Base-by-base conservation (phyloP, 2,797 vertebrate genomes). In the Sibirionetta formosa region DNA sequence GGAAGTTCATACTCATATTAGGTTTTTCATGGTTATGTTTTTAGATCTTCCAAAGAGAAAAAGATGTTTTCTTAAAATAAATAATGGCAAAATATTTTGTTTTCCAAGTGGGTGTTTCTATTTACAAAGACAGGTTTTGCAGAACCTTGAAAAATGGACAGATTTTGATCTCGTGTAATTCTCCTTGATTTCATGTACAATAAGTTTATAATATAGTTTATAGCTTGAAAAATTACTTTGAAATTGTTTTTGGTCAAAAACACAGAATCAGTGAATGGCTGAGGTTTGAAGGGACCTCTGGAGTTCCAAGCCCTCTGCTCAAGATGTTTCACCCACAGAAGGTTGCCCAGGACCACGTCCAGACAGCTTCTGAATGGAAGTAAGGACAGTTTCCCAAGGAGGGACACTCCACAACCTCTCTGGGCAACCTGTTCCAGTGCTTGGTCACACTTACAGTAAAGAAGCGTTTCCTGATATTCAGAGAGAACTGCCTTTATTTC, bases 351-450 rank as follows among this genome's bases (percentile, higher is more conserved):
- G 29, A 36, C 57, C 22, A 22, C 2, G 4, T 40, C 40, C 22
- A 79, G 35, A 35, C 2, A 0, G 2, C 9, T 84, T 78, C 46
- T 58, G 36, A 51, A 48, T 48, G 48, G 23, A 24, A 50, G 7
- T 50, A 50, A 50, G 23, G 48, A 50, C 48, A 14, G 61, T 16
- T 44, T 15, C 60, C 18, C 2, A 26, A 48, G 77, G 15, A 46
- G 2, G 19, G 20, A 71, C 5, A 29, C 8, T 56, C 31, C 13
- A 26, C n/a, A 63, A 1, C 1, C 3, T 82, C 24, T 6, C 38
- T 50, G 36, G 22, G 14, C 36, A 58, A 22, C 16, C 17, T 77
- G 27, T 50, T 31, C 2, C 27, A 8, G 20, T 50, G 18, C 3
- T 84, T 0, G 1, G 9, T 60, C 38, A 46, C 17, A 6, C 13